Evolutionary conservation across 2,113 vertebrate genomes (phyloP).

Genomic region (Baryphthengus martii): DNA sequence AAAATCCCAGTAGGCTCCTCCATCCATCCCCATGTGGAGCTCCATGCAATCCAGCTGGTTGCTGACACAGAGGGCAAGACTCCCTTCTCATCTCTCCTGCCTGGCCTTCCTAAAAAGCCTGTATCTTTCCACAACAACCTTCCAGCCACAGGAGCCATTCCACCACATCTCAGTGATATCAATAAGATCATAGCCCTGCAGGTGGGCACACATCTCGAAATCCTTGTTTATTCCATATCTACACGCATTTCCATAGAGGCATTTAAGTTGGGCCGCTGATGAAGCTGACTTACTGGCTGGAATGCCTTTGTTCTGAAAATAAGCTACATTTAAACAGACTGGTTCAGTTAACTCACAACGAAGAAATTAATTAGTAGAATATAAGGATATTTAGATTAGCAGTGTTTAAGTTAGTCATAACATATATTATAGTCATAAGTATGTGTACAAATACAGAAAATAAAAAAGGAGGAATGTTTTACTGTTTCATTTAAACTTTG

Average conservation of each 20-base stretch:
- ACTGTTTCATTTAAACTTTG: constrained; percentile 11
- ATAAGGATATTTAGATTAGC: not conserved
- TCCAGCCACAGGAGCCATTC: not conserved
- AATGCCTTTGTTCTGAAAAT: not conserved
- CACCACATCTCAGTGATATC: not conserved
- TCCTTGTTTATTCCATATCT: not conserved
- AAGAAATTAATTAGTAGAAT: not conserved
- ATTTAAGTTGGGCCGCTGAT: not conserved
- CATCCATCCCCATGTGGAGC: not conserved
- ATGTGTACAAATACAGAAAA: no score
- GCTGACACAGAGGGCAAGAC: not conserved
- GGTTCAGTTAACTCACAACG: not conserved
- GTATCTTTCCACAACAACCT: not conserved
- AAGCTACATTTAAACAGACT: not conserved
- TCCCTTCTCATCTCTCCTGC: not conserved
- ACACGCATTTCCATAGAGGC: not conserved
- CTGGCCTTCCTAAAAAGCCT: not conserved
- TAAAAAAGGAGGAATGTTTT: no score
- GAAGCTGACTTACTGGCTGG: not conserved
- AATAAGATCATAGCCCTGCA: not conserved
- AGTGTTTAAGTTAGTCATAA: not conserved
- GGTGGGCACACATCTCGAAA: not conserved
- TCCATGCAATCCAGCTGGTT: not conserved
- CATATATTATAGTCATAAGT: no score
- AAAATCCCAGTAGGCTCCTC: not conserved